Conservation (phyloP, 2,888 invertebrate genomes). For the Xanthorhoe spadicearia region DNA sequence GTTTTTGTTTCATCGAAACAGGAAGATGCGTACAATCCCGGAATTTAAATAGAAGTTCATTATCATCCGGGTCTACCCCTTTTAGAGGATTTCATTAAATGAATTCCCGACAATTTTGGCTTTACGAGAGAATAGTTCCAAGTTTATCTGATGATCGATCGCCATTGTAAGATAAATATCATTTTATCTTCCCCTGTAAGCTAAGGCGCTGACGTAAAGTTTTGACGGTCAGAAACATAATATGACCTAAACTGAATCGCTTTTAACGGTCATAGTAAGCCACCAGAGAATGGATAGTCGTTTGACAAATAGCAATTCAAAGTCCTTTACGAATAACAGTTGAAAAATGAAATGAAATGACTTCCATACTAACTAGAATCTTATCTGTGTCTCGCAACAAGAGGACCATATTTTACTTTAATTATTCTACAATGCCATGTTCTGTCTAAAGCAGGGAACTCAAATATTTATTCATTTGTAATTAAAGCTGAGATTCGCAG, state of each 20-base stretch:
- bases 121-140: slow-evolving; percentile 33
- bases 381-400: slow-evolving; percentile 12
- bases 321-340: not conserved
- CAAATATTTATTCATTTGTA: slow-evolving; percentile 36
- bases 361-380: not conserved
- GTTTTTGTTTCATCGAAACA: slow-evolving; percentile 6
- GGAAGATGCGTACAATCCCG: not conserved
- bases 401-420: slow-evolving; percentile 20
- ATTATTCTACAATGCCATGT: slow-evolving; percentile 25
- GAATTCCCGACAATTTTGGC: slow-evolving; percentile 43
- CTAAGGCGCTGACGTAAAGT: too few relatives aligned
- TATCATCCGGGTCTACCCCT: slow-evolving; percentile 38
- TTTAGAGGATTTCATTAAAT: slow-evolving; percentile 47
- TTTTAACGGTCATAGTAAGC: too few relatives aligned
- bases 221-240: too few relatives aligned
- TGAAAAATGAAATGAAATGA: too few relatives aligned
- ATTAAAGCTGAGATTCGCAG: slow-evolving; percentile 36
- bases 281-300: too few relatives aligned
- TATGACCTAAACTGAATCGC: too few relatives aligned
- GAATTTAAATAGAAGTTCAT: slow-evolving; percentile 43
- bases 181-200: too few relatives aligned
- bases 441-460: slow-evolving; percentile 21
- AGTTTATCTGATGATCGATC: slow-evolving; percentile 6
- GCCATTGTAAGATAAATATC: too few relatives aligned
- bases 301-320: not conserved